These are phyloP conservation scores for Ricordea florida DNA, from an alignment of 92 coral and sea anemone genomes.

Conservation along the genomic window DNA sequence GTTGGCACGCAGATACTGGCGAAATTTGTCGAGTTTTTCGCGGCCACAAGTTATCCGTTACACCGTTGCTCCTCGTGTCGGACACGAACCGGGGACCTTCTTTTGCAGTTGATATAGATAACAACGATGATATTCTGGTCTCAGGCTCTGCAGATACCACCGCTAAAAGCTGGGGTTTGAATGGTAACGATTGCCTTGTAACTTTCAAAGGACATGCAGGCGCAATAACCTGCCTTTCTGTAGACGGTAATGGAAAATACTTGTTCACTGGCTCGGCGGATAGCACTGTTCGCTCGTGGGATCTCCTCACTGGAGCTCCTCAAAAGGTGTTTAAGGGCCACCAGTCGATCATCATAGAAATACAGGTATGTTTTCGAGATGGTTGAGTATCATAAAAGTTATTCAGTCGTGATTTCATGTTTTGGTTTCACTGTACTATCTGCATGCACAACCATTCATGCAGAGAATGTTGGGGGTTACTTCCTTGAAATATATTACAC, in stretches of 20 bases:
- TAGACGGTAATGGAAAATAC: constrained; percentile 82
- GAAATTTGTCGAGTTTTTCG: constrained; percentile 80
- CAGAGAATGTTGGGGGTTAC: too few relatives aligned
- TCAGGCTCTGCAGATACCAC: constrained; percentile 93
- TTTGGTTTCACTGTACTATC: too few relatives aligned
- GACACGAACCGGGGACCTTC: constrained; percentile 82
- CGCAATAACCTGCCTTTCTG: constrained; percentile 85
- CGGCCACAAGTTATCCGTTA: constrained; percentile 84
- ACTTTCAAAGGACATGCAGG: constrained; percentile 87
- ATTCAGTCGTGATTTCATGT: too few relatives aligned
- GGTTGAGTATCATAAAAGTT: too few relatives aligned
- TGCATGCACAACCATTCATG: too few relatives aligned
- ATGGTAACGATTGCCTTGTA: constrained; percentile 83
- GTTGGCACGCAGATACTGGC: constrained; percentile 94
- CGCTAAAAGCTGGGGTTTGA: constrained; percentile 98
- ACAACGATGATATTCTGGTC: constrained; percentile 85
- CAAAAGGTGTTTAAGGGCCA: constrained; percentile 80
- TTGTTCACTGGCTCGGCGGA: constrained; percentile 95
- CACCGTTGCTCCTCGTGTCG: constrained; percentile 81
- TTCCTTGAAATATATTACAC: too few relatives aligned
- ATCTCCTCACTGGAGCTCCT: constrained; percentile 81
- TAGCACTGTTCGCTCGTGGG: constrained; percentile 90
- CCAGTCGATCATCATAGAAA: constrained; percentile 69
- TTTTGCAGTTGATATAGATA: constrained; percentile 77
- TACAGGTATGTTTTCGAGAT: constrained; percentile 75